Percentiles rank a stretch among this genome's conserved stretches.
Conservation (phyloP, 2,797 vertebrate species). For the Setipinna tenuifilis region DNA sequence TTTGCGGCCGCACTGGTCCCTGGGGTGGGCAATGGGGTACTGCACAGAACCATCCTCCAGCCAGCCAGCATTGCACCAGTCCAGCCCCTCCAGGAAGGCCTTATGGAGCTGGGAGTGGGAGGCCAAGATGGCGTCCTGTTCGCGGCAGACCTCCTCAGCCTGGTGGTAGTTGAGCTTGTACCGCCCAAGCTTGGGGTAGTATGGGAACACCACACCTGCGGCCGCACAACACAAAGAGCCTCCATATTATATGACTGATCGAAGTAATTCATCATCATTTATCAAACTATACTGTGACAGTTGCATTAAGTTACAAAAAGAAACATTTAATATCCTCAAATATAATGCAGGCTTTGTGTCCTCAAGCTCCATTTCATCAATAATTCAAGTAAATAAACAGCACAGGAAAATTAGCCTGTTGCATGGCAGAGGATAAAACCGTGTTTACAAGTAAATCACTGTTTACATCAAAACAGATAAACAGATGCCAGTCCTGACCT, state of each 20-base stretch:
- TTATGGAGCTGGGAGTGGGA: constrained; percentile 90
- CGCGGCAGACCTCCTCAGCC: constrained; percentile 83
- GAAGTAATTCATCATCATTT: neutral
- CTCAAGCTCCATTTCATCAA: neutral
- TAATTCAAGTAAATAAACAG: neutral
- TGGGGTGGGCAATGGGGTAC: constrained; percentile 88
- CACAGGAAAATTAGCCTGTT: neutral
- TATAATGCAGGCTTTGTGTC: neutral
- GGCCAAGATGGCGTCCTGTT: constrained; percentile 91
- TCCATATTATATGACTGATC: neutral
- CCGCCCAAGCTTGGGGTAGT: constrained; percentile 87
- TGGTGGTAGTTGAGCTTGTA: constrained; percentile 91
- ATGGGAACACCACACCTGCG: constrained; percentile 92
- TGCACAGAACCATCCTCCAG: constrained; percentile 92
- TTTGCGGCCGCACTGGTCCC: constrained; percentile 86
- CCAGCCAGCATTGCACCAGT: constrained; percentile 98
- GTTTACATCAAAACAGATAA: neutral
- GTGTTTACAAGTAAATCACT: neutral
- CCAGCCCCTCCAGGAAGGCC: constrained; percentile 91
- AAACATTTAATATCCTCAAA: neutral
- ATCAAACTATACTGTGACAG: neutral
- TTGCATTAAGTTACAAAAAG: neutral
- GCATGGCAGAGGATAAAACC: neutral
- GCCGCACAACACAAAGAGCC: neutral
- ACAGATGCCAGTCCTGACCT: constrained; percentile 71